Base-by-base conservation (phyloP, 2,113 vertebrate species). In the Pontoporia blainvillei region DNA sequence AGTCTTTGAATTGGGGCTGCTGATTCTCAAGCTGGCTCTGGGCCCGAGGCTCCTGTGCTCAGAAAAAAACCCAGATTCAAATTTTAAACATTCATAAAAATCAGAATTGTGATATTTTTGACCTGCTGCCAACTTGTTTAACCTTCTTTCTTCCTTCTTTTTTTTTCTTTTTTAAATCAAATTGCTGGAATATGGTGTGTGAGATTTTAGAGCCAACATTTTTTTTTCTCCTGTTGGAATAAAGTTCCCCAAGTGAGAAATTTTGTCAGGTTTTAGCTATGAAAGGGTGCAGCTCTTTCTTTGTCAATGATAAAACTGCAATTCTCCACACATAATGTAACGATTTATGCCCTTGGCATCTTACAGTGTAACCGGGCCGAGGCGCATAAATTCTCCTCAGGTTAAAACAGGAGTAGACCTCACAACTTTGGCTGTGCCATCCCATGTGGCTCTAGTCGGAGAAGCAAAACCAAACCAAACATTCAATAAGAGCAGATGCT, bases 41-140 rank as follows among this genome's bases (percentile, higher is more conserved):
- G 82, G 86, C 96, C 94, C 44, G 81, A 91, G 86, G 90, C 15
- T 84, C 54, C 66, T 82, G 90, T 46, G 57, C 90, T 96, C 66
- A 57, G 92, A 96, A 97, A 96, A 85, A 97, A 96, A 97, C 31
- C 59, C 71, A 90, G 92, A 96, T 91, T 97, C 87, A 92, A 92
- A 88, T 66, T 78, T 94, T 90, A 92, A 96, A 90, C 94, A 96
- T 95, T 96, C 96, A 90, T 88, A 95, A 96, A 96, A 95, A 94
- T 87, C 75, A 92, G 87, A 96, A 96, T 92, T 67, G 83, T 66
- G 66, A 86, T 87, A 83, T 94, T 96, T 96, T 96, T 96, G 96
- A 97, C 59, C 62, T 46, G 49, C 52, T 69, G 94, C 94, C 97
- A 97, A 96, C 39, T 86, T 83, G n/a, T 89, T 93, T 41, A 92